Percentiles rank a stretch among this genome's conserved stretches.
Evolutionary conservation across 2,797 vertebrate genomes (phyloP).

Genomic region (Takifugu rubripes): DNA sequence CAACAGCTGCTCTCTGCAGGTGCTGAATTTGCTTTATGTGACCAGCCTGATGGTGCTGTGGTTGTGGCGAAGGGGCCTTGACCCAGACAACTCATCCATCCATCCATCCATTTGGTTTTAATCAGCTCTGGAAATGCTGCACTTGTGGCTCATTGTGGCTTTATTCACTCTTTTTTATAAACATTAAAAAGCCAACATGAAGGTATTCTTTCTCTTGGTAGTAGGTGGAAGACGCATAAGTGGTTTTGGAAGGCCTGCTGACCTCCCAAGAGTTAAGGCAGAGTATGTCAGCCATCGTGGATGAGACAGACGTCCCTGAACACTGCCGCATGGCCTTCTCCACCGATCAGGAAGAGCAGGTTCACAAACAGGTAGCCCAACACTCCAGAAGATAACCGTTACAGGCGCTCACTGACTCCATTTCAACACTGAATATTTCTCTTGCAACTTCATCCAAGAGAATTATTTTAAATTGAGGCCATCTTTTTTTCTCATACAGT

Average conservation of each 20-base stretch:
- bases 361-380: slow-evolving; percentile 78
- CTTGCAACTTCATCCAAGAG: slow-evolving; percentile 12
- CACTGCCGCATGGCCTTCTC: slow-evolving; percentile 86
- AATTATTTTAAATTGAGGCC: no score
- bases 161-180: no score
- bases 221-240: slow-evolving; percentile 85
- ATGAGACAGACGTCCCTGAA: slow-evolving; percentile 82
- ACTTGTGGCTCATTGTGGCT: no score
- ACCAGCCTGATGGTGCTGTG: slow-evolving; percentile 79
- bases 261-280: slow-evolving; percentile 77
- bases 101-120: no score
- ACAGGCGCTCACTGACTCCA: not conserved
- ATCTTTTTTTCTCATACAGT: no score
- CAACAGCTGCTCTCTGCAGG: slow-evolving; percentile 59
- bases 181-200: no score
- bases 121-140: no score
- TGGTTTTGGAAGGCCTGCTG: slow-evolving; percentile 85
- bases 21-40: slow-evolving; percentile 67
- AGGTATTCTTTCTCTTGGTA: no score
- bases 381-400: not conserved
- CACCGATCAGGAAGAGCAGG: slow-evolving; percentile 86
- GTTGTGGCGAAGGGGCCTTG: slow-evolving; percentile 76
- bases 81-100: slow-evolving; percentile 87
- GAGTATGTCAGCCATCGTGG: slow-evolving; percentile 78
- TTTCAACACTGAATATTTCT: slow-evolving; percentile 13